phyloP scores from a whole-genome alignment of 2,888 invertebrate species.

The Meta bourneti region DNA sequence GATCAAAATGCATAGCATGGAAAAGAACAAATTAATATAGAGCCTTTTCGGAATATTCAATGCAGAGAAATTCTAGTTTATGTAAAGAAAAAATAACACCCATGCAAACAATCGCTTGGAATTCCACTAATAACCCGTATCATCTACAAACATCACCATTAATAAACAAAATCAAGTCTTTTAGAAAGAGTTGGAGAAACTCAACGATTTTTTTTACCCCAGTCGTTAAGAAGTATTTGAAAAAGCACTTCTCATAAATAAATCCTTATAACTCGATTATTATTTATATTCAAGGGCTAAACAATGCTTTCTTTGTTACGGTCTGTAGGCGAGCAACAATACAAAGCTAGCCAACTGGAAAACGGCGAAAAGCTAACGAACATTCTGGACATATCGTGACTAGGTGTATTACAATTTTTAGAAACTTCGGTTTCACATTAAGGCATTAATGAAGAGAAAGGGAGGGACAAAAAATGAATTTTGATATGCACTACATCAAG shows the following conservation, averaged over 20 bases:
- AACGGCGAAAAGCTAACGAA: slow-evolving; percentile 61
- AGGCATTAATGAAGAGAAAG: slow-evolving; percentile 66
- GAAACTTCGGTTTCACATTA: slow-evolving; percentile 69
- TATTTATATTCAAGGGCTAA: slow-evolving; percentile 66
- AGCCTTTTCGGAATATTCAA: not conserved
- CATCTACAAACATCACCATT: slow-evolving; percentile 35
- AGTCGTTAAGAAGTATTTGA: slow-evolving; percentile 66
- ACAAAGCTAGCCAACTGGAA: slow-evolving; percentile 59
- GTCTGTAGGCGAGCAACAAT: slow-evolving; percentile 66
- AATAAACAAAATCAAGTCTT: slow-evolving; percentile 51
- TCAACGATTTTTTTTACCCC: slow-evolving; percentile 32
- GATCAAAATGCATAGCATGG: no score
- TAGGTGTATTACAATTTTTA: slow-evolving; percentile 70
- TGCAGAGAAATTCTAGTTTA: not conserved
- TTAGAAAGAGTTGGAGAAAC: slow-evolving; percentile 18
- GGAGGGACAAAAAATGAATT: slow-evolving; percentile 38
- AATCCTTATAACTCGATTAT: slow-evolving; percentile 72
- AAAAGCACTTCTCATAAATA: slow-evolving; percentile 76
- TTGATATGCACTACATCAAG: slow-evolving; percentile 65
- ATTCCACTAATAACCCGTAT: slow-evolving; percentile 4
- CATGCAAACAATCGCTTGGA: not conserved
- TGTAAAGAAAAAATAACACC: not conserved
- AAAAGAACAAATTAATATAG: no score
- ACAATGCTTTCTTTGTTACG: slow-evolving; percentile 70
- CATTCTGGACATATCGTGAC: slow-evolving; percentile 61